A percentile compares a stretch with the other conserved stretches of the same genome.
Evolutionary conservation across 2,797 vertebrate species (phyloP).

Genomic region (Capromys pilorides): DNA sequence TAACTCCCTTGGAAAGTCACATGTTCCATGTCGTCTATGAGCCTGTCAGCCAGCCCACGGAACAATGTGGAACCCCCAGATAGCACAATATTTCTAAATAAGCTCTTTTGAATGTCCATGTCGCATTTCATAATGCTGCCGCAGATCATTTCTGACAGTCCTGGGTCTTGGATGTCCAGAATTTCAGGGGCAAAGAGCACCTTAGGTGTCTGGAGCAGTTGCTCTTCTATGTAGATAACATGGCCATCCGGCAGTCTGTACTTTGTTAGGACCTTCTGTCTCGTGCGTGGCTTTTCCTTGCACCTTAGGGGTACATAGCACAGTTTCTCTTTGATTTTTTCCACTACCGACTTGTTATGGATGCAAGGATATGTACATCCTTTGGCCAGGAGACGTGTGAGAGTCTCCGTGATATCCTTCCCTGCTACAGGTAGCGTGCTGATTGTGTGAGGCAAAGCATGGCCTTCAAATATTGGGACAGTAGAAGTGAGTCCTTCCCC

Average conservation of each 20-base stretch:
- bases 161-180: slow-evolving; percentile 63
- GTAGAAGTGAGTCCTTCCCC: background rate
- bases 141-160: slow-evolving; percentile 70
- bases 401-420: slow-evolving; percentile 27
- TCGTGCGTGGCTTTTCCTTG: background rate
- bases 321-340: slow-evolving; percentile 72
- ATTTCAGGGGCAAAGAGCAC: slow-evolving; percentile 69
- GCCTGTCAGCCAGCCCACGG: slow-evolving; percentile 70
- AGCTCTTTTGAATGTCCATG: slow-evolving; percentile 60
- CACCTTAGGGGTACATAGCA: slow-evolving; percentile 65
- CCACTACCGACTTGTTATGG: slow-evolving; percentile 37
- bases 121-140: slow-evolving; percentile 75
- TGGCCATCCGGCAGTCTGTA: slow-evolving; percentile 74
- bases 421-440: background rate
- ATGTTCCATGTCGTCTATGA: slow-evolving; percentile 65
- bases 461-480: background rate
- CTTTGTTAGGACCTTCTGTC: background rate
- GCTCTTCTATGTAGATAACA: slow-evolving; percentile 50
- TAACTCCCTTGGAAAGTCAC: slow-evolving; percentile 38
- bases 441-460: background rate
- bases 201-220: slow-evolving; percentile 64
- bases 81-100: slow-evolving; percentile 72
- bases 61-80: slow-evolving; percentile 76
- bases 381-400: slow-evolving; percentile 54
- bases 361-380: background rate